Conservation (phyloP, 2,113 vertebrate species). For the Acanthisitta chloris region DNA sequence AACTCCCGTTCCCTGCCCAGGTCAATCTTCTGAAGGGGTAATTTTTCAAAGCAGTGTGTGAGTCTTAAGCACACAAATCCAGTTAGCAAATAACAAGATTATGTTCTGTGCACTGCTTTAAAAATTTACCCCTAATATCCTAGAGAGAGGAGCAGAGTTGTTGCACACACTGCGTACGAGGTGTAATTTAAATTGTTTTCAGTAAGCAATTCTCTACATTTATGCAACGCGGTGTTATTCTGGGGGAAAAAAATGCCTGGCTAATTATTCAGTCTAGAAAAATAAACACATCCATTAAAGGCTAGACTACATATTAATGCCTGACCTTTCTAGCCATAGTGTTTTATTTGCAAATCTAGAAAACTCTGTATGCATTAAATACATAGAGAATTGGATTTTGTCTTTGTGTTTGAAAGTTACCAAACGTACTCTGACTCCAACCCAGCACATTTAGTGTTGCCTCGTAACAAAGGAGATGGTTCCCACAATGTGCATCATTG, state of each 20-base stretch:
- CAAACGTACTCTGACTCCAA: conserved; percentile 4
- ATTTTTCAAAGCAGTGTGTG: conserved; percentile 23
- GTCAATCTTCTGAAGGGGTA: conserved; percentile 47
- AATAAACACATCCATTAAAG: conserved; percentile 56
- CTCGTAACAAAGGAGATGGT: neutral
- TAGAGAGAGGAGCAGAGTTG: neutral
- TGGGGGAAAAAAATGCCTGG: neutral
- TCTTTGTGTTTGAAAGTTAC: conserved; percentile 34
- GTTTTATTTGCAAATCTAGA: conserved; percentile 53
- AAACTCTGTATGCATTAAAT: conserved; percentile 50
- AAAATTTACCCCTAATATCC: conserved; percentile 19
- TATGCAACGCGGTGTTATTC: neutral
- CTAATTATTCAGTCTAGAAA: conserved; percentile 55
- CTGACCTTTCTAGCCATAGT: conserved; percentile 31
- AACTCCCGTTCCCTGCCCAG: neutral
- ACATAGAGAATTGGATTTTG: conserved; percentile 41
- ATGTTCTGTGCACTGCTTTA: conserved; percentile 55
- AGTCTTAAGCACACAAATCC: conserved; percentile 36
- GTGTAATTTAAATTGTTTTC: conserved; percentile 15
- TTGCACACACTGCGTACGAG: neutral
- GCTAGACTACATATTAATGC: neutral
- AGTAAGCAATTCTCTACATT: conserved; percentile 20
- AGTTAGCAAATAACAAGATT: conserved; percentile 46
- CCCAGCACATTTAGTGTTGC: neutral
- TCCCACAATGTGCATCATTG: conserved; percentile 13